Evolutionary conservation across 2,797 vertebrate genomes (phyloP), one percentile per base, ranked within the genome.

Genomic region (Hozukius guyotensis): DNA sequence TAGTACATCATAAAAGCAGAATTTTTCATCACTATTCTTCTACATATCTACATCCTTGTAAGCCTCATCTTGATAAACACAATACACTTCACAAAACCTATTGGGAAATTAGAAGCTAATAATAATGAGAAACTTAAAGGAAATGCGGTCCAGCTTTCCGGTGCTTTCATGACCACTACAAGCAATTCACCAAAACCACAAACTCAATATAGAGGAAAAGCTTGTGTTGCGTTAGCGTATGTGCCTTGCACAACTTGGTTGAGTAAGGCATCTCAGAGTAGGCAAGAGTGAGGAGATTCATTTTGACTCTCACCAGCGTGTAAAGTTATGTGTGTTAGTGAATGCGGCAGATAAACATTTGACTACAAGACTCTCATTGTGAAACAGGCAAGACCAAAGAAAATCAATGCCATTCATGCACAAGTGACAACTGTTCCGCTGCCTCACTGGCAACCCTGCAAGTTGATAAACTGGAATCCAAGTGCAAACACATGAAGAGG

Each of bases 121-220:
- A 77, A 83, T 78, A 81, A 81, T 18, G 9, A 52, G 8, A 74
- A 67, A 59, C 34, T n/a, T n/a, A 4, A 10, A 49, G 73, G 18
- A 63, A 77, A 73, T 80, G 82, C 3, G 77, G 81, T 59, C 52
- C 59, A 56, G 32, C 27, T 75, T 81, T 71, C 53, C 3, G 2
- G 42, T 74, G 60, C 56, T 55, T 71, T 83, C 60, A 62, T 59
- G 57, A 87, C 74, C 49, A 71, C 63, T 16, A 53, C 14, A 86
- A 83, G 67, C 59, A 75, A 78, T 77, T 76, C 60, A 57, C 20
- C 20, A 55, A 88, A 80, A 88, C 81, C 84, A 83, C 81, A 89
- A 80, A 81, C 67, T 42, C 18, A 20, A 81, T 71, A 89, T n/a
- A 87, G 76, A 77, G 56, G 56, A 81, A 67, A 63, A 16, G 77